Conservation (phyloP, 2,888 invertebrate species). For the Julus scanicus region DNA sequence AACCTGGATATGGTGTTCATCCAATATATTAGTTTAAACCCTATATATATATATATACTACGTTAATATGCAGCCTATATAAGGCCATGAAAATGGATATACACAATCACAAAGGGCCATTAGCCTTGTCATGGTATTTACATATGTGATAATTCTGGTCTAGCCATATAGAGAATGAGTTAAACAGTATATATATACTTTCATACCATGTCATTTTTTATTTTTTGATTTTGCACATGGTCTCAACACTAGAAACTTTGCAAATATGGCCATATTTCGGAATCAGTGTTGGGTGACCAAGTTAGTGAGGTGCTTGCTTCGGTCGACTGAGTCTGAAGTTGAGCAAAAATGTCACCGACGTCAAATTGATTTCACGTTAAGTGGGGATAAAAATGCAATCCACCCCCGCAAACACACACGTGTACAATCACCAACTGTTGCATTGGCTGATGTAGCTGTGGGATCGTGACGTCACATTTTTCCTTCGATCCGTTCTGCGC, state of each 20-base stretch:
- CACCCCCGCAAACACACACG: not conserved
- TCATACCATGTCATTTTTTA: too few species aligned
- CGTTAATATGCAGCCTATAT: too few species aligned
- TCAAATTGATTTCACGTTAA: not conserved
- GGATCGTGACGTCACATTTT: constrained; percentile 5
- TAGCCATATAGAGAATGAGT: not conserved
- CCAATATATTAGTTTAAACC: too few species aligned
- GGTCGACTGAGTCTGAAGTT: not conserved
- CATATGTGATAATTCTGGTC: not conserved
- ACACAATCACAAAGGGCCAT: too few species aligned
- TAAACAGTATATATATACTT: too few species aligned
- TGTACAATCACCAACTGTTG: constrained; percentile 15
- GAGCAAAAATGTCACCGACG: not conserved
- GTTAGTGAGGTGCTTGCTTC: not conserved
- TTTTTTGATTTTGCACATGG: not conserved
- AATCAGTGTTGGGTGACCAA: not conserved
- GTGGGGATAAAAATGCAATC: not conserved
- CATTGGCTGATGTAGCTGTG: not conserved
- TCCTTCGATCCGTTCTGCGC: not conserved
- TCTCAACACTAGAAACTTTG: not conserved
- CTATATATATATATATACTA: too few species aligned
- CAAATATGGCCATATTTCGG: not conserved
- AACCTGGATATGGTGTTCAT: too few species aligned
- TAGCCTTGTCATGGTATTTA: too few species aligned
- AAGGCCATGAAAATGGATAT: too few species aligned